Evolutionary conservation across 2,888 invertebrate genomes (phyloP).

Genomic region (Epinotia brunnichana): DNA sequence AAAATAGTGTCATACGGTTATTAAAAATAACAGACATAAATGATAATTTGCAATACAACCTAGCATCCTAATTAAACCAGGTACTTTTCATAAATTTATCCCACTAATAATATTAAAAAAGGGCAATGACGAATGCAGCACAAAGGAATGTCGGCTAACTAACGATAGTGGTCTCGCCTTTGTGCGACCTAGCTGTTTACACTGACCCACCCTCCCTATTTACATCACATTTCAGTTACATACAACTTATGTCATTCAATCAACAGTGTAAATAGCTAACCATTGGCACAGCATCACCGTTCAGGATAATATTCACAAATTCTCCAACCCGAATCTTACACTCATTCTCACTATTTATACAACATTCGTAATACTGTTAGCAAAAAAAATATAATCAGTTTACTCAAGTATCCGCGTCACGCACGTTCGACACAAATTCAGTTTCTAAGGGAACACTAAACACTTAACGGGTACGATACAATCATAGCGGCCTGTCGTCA

Average conservation of each 20-base stretch:
- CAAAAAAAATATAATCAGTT: slow-evolving; percentile 57
- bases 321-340: slow-evolving; percentile 37
- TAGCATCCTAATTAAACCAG: slow-evolving; percentile 84
- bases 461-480: slow-evolving; percentile 15
- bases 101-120: slow-evolving; percentile 70
- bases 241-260: slow-evolving; percentile 43
- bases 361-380: slow-evolving; percentile 70
- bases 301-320: slow-evolving; percentile 31
- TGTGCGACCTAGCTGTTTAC: slow-evolving; percentile 53
- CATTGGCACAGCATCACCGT: slow-evolving; percentile 48
- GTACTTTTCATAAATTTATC: slow-evolving; percentile 82
- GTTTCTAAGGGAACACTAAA: slow-evolving; percentile 34
- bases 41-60: slow-evolving; percentile 82
- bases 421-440: slow-evolving; percentile 19
- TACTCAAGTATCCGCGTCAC: slow-evolving; percentile 51
- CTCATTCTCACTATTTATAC: slow-evolving; percentile 51
- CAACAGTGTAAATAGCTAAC: slow-evolving; percentile 46
- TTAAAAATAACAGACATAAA: slow-evolving; percentile 83
- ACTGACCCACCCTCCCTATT: slow-evolving; percentile 53
- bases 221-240: slow-evolving; percentile 50
- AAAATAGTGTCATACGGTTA: slow-evolving; percentile 84
- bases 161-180: slow-evolving; percentile 61
- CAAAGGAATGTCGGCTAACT: slow-evolving; percentile 82
- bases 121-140: slow-evolving; percentile 79
- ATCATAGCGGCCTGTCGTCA: slow-evolving; percentile 30